Evolutionary conservation across 2,888 invertebrate genomes (phyloP).

Genomic region (Ichneumoninae sp.): DNA sequence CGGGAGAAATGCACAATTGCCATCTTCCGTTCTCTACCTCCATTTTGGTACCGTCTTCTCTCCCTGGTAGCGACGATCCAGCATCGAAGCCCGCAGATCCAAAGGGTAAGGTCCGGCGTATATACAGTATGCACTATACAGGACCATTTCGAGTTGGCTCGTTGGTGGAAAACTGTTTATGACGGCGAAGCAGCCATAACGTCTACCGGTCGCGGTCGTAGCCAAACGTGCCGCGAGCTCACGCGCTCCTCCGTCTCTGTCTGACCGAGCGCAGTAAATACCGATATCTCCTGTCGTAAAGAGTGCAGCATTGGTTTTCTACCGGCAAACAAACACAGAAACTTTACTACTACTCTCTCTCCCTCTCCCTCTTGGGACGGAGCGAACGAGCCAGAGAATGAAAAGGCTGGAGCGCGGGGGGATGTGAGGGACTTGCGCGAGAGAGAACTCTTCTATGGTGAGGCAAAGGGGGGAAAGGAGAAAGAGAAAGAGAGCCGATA

Average conservation of each 20-base stretch:
- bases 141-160: conserved; percentile 63
- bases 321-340: conserved; percentile 36
- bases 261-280: conserved; percentile 74
- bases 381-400: conserved; percentile 40
- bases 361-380: not conserved
- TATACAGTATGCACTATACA: conserved; percentile 30
- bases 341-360: conserved; percentile 17
- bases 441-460: conserved; percentile 21
- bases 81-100: conserved; percentile 9
- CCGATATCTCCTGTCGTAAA: conserved; percentile 78
- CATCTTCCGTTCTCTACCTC: conserved; percentile 10
- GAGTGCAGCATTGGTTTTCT: conserved; percentile 77
- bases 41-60: conserved; percentile 23
- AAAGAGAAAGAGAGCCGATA: conserved; percentile 73
- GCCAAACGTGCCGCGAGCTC: conserved; percentile 71
- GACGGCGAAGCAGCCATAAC: conserved; percentile 68
- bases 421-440: conserved; percentile 35
- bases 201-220: conserved; percentile 66
- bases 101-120: conserved; percentile 43
- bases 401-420: conserved; percentile 56
- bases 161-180: conserved; percentile 70
- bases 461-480: conserved; percentile 54
- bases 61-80: conserved; percentile 11
- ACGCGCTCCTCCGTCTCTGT: conserved; percentile 58
- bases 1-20: not conserved